Evolutionary conservation across 2,888 invertebrate species (phyloP).

Genomic region (Caenorhabditis sp.): DNA sequence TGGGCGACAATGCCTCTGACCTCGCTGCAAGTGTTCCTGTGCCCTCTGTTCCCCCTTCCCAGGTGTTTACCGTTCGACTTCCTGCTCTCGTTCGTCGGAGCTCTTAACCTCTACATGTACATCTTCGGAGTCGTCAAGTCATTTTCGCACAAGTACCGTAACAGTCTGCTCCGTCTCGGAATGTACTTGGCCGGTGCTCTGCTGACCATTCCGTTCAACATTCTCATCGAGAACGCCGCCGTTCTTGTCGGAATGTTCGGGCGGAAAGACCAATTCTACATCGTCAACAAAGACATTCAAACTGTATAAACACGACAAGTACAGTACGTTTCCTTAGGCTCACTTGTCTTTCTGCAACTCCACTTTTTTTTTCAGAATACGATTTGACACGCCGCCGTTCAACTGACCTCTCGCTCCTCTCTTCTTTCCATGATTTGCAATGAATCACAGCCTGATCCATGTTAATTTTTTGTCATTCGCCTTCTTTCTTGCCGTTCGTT

Average conservation of each 20-base stretch:
- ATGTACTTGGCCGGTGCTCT: constrained; percentile 85
- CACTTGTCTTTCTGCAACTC: background rate
- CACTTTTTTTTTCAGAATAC: constrained; percentile 24
- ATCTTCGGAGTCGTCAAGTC: constrained; percentile 97
- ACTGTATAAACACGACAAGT: constrained; percentile 45
- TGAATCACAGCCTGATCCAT: constrained; percentile 17
- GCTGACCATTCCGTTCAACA: constrained; percentile 92
- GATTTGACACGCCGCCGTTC: constrained; percentile 32
- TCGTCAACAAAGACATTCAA: constrained; percentile 86
- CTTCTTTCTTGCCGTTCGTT: constrained; percentile 33
- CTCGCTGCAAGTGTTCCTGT: constrained; percentile 87
- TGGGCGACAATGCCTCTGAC: constrained; percentile 96
- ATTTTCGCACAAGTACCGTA: constrained; percentile 84
- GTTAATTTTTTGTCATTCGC: constrained; percentile 26
- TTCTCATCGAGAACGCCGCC: constrained; percentile 93
- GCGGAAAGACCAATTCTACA: constrained; percentile 95
- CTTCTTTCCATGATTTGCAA: constrained; percentile 31
- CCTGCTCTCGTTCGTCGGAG: constrained; percentile 91
- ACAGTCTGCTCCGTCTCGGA: constrained; percentile 71
- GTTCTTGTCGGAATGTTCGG: constrained; percentile 96
- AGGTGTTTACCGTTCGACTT: constrained; percentile 86
- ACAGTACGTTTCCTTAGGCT: constrained; percentile 38
- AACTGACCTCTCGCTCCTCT: constrained; percentile 15
- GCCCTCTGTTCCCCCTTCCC: constrained; percentile 89
- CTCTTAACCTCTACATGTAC: constrained; percentile 96